A percentile compares a stretch with the other conserved stretches of the same genome.
phyloP scores from a whole-genome alignment of 2,797 vertebrate species.

The Scomberomorus guttatus region DNA sequence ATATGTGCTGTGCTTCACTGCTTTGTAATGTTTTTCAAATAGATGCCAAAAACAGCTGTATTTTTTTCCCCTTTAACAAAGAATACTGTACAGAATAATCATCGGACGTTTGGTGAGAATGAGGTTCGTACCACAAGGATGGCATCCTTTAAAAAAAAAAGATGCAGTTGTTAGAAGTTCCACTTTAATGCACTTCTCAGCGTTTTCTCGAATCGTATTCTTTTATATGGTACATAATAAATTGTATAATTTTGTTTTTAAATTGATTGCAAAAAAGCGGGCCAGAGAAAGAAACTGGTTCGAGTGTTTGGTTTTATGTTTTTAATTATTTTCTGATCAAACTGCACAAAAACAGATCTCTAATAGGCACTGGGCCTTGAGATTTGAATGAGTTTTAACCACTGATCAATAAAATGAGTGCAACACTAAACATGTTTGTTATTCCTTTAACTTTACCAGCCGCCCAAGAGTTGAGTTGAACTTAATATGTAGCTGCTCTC shows the following conservation, averaged over 20 bases:
- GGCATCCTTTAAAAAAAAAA: slow-evolving; percentile 64
- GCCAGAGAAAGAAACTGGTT: slow-evolving; percentile 73
- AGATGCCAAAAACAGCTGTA: slow-evolving; percentile 76
- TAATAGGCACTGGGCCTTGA: slow-evolving; percentile 66
- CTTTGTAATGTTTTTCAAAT: slow-evolving; percentile 67
- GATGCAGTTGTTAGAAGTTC: slow-evolving; percentile 67
- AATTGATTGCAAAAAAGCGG: slow-evolving; percentile 68
- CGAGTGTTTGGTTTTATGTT: slow-evolving; percentile 77
- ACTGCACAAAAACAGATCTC: slow-evolving; percentile 85
- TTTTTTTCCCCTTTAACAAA: slow-evolving; percentile 62
- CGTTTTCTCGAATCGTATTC: slow-evolving; percentile 64
- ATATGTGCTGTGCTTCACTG: slow-evolving; percentile 73
- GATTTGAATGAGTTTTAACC: slow-evolving; percentile 86
- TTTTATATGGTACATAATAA: slow-evolving; percentile 82
- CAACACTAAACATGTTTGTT: slow-evolving; percentile 81
- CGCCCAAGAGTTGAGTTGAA: background rate
- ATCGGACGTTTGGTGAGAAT: slow-evolving; percentile 37
- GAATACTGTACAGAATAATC: slow-evolving; percentile 67
- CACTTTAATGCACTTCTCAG: slow-evolving; percentile 80
- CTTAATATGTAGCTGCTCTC: too few relatives aligned
- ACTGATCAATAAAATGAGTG: slow-evolving; percentile 90
- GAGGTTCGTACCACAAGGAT: slow-evolving; percentile 45
- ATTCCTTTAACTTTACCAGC: slow-evolving; percentile 61
- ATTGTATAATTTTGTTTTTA: slow-evolving; percentile 76
- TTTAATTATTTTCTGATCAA: slow-evolving; percentile 83